These are phyloP conservation scores for Zele albiditarsus DNA, from an alignment of 2,888 invertebrate species.

Conservation along the genomic window DNA sequence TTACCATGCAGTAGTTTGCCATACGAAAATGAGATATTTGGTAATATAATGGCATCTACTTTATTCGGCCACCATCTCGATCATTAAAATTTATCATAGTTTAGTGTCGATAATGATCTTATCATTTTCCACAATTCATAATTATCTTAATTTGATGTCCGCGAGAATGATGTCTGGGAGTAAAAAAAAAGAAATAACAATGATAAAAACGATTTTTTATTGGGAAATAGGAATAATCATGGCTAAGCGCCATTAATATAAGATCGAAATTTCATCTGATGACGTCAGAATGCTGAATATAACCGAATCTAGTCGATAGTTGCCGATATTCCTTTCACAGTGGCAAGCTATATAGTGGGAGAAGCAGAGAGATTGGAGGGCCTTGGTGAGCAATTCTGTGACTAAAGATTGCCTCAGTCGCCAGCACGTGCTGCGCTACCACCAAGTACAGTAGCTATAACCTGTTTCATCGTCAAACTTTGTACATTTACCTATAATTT, in stretches of 20 bases:
- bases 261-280: not conserved
- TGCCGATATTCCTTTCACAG: conserved; percentile 34
- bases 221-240: not conserved
- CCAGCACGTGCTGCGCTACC: conserved; percentile 68
- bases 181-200: no score
- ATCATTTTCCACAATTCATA: no score
- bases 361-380: conserved; percentile 46
- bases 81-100: not conserved
- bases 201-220: no score
- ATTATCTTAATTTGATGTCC: no score
- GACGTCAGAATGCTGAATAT: conserved; percentile 2
- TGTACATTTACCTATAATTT: conserved; percentile 19
- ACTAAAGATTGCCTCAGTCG: conserved; percentile 58
- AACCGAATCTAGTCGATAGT: conserved; percentile 41
- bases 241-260: not conserved
- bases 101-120: no score
- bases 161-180: no score
- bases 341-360: conserved; percentile 22
- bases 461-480: conserved; percentile 28
- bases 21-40: no score
- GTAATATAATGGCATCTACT: not conserved
- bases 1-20: no score
- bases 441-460: conserved; percentile 46
- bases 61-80: not conserved
- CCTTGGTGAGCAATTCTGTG: conserved; percentile 24